These are phyloP conservation scores for Lysandra coridon DNA, from an alignment of 2,888 invertebrate genomes.

Conservation along the genomic window DNA sequence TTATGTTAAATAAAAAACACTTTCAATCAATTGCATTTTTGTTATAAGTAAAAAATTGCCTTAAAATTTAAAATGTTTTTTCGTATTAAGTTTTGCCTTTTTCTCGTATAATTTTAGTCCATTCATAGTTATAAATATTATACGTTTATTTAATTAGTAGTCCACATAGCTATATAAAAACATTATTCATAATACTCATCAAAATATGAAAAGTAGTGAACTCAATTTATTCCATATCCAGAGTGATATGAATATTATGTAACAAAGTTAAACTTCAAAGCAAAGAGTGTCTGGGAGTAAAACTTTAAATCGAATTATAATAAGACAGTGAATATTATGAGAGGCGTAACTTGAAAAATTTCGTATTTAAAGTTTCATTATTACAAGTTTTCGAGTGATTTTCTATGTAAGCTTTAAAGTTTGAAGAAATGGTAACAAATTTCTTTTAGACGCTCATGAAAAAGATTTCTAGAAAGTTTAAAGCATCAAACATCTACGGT, in stretches of 20 bases:
- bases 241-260: neutral
- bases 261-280: neutral
- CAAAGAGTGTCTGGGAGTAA: neutral
- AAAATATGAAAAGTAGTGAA: neutral
- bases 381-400: constrained; percentile 1
- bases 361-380: neutral
- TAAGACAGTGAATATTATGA: constrained; percentile 1
- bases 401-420: neutral
- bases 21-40: too few species aligned
- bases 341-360: neutral
- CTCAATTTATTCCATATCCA: neutral
- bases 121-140: too few species aligned
- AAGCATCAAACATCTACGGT: too few species aligned
- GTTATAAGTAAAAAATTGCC: too few species aligned
- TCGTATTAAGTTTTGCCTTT: too few species aligned
- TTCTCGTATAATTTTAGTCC: too few species aligned
- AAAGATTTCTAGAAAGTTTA: neutral
- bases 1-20: too few species aligned
- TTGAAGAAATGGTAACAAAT: neutral
- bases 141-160: too few species aligned
- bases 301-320: neutral
- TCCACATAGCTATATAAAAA: too few species aligned
- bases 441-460: neutral
- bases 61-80: too few species aligned
- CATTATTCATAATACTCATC: neutral